Percentiles rank a stretch among this genome's conserved stretches.
Conservation (phyloP, 2,797 vertebrate species). For the Phataginus tetradactyla region DNA sequence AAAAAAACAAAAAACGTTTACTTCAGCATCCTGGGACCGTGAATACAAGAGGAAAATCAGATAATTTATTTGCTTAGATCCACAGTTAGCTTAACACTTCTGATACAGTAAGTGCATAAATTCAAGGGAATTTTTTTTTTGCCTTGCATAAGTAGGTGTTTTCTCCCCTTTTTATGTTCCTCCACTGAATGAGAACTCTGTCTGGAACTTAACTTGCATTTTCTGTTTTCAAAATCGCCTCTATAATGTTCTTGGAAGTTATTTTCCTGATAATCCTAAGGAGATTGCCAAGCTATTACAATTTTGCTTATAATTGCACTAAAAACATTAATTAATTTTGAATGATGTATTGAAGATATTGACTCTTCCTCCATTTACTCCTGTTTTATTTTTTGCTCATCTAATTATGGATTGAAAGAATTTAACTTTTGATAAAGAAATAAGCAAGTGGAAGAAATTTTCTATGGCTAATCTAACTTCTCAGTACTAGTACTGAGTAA, state of each 20-base stretch:
- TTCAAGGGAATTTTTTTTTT: neutral
- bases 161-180: neutral
- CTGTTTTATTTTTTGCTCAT: neutral
- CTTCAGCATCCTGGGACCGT: neutral
- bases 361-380: neutral
- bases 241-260: neutral
- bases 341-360: conserved; percentile 11
- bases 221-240: conserved; percentile 5
- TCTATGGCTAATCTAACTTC: neutral
- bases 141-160: neutral
- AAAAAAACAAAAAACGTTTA: neutral
- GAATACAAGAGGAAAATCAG: neutral
- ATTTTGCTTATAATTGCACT: neutral
- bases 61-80: neutral
- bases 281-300: neutral
- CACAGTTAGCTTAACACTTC: neutral
- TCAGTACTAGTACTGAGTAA: neutral
- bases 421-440: neutral
- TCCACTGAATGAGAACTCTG: neutral
- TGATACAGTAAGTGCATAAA: neutral
- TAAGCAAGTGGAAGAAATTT: neutral
- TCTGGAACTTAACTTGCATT: neutral
- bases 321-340: conserved; percentile 28
- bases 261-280: neutral
- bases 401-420: neutral